Conservation (phyloP, 2,113 vertebrate genomes). For the Ageneiosus marmoratus region DNA sequence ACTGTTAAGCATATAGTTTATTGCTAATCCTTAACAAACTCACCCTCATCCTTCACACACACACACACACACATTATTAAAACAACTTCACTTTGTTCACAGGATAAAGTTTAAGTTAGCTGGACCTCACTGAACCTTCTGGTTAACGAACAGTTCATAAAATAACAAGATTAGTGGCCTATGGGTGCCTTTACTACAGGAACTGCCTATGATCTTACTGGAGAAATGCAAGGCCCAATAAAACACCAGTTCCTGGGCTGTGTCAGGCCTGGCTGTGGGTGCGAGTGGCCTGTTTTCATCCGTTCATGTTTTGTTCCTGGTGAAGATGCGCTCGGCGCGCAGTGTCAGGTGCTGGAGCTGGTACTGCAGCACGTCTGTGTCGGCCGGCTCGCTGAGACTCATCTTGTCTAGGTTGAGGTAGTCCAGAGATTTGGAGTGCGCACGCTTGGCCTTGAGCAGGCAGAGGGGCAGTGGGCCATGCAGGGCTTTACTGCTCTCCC, state of each 20-base stretch:
- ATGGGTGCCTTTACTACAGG: constrained; percentile 43
- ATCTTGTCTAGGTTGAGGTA: constrained; percentile 99
- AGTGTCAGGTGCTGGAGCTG: constrained; percentile 94
- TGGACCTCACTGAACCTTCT: constrained; percentile 27
- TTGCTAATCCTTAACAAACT: constrained; percentile 65
- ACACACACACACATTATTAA: constrained; percentile 44
- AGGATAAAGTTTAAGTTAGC: constrained; percentile 41
- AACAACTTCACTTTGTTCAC: constrained; percentile 47
- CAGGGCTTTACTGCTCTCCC: constrained; percentile 79
- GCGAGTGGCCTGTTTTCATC: background rate
- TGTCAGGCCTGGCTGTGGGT: constrained; percentile 36
- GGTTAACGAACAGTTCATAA: constrained; percentile 53
- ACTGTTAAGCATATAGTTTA: constrained; percentile 67
- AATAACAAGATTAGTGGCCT: constrained; percentile 59
- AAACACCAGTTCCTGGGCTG: constrained; percentile 55
- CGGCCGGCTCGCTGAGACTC: constrained; percentile 87
- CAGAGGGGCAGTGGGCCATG: constrained; percentile 87
- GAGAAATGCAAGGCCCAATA: constrained; percentile 42
- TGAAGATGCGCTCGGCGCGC: constrained; percentile 85
- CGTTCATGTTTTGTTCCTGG: constrained; percentile 85
- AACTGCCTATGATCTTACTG: constrained; percentile 54
- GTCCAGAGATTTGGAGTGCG: constrained; percentile 94
- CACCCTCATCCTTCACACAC: constrained; percentile 16
- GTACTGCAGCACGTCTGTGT: constrained; percentile 92
- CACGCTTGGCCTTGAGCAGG: constrained; percentile 87